Percentiles rank a stretch among this genome's conserved stretches.
phyloP scores from a whole-genome alignment of 2,888 invertebrate species.

The Phytoseiulus persimilis region DNA sequence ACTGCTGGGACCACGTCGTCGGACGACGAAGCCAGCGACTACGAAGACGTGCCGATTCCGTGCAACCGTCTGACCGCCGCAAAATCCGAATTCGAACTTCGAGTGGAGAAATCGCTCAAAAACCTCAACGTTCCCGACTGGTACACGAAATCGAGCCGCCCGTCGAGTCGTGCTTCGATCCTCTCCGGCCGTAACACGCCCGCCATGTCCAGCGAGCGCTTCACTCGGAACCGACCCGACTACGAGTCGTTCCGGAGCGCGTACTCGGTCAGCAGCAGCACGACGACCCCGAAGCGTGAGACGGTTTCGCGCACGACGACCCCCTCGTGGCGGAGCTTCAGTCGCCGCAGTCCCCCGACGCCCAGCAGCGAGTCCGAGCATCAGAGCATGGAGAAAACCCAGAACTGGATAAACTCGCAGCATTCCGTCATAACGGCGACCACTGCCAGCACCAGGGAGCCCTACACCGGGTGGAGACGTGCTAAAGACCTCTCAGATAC shows the following conservation, averaged over 20 bases:
- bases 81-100: slow-evolving; percentile 77
- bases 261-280: slow-evolving; percentile 57
- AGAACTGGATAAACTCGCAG: slow-evolving; percentile 36
- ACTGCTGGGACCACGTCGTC: slow-evolving; percentile 35
- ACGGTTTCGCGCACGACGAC: slow-evolving; percentile 43
- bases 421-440: slow-evolving; percentile 13
- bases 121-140: slow-evolving; percentile 90
- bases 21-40: slow-evolving; percentile 40
- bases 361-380: slow-evolving; percentile 30
- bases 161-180: slow-evolving; percentile 23
- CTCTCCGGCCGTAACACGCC: slow-evolving; percentile 20
- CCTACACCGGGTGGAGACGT: slow-evolving; percentile 27
- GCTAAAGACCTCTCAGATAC: slow-evolving; percentile 11
- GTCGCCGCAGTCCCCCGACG: slow-evolving; percentile 26
- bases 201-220: slow-evolving; percentile 35
- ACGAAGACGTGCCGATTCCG: slow-evolving; percentile 34
- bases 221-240: slow-evolving; percentile 23
- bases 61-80: slow-evolving; percentile 38
- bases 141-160: slow-evolving; percentile 60
- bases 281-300: slow-evolving; percentile 41
- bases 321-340: slow-evolving; percentile 40
- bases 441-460: background rate
- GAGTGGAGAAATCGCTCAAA: slow-evolving; percentile 84
- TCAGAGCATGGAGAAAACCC: slow-evolving; percentile 33
- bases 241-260: slow-evolving; percentile 35